Conservation (phyloP, 2,888 invertebrate species). For the Ormyrus labotus region DNA sequence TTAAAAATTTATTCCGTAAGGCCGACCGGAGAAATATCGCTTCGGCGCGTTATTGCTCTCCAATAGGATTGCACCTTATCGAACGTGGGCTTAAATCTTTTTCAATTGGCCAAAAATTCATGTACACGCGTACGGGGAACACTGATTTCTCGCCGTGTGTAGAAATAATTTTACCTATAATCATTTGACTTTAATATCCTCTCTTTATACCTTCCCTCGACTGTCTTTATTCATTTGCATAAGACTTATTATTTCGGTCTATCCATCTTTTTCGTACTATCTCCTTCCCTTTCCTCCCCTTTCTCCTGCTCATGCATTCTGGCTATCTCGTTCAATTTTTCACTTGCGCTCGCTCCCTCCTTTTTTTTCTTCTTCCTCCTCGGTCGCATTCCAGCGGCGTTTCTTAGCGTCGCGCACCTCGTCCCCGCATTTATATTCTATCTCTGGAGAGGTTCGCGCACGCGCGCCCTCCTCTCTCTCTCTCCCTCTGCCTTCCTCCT, state of each 20-base stretch:
- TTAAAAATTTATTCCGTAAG: slow-evolving; percentile 68
- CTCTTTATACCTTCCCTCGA: neutral
- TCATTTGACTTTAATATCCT: neutral
- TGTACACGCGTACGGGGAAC: too few relatives aligned
- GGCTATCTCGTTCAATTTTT: slow-evolving; percentile 47
- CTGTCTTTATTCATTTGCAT: neutral
- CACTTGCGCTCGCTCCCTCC: slow-evolving; percentile 34
- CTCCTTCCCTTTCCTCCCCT: neutral
- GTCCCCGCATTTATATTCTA: slow-evolving; percentile 46
- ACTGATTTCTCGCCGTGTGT: too few relatives aligned
- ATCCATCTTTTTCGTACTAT: slow-evolving; percentile 21
- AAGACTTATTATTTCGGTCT: slow-evolving; percentile 5
- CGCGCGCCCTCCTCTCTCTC: neutral
- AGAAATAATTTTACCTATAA: neutral
- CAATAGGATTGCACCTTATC: neutral
- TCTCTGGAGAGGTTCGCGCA: slow-evolving; percentile 25
- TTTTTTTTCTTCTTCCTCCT: slow-evolving; percentile 28
- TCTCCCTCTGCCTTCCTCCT: neutral
- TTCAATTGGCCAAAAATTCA: too few relatives aligned
- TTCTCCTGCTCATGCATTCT: slow-evolving; percentile 15
- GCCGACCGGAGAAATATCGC: slow-evolving; percentile 62
- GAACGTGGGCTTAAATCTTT: neutral
- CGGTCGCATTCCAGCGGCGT: slow-evolving; percentile 36
- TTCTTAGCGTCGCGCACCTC: slow-evolving; percentile 30
- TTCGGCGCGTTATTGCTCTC: neutral